phyloP scores from a whole-genome alignment of 2,797 vertebrate genomes.

The Rhabdomys pumilio region DNA sequence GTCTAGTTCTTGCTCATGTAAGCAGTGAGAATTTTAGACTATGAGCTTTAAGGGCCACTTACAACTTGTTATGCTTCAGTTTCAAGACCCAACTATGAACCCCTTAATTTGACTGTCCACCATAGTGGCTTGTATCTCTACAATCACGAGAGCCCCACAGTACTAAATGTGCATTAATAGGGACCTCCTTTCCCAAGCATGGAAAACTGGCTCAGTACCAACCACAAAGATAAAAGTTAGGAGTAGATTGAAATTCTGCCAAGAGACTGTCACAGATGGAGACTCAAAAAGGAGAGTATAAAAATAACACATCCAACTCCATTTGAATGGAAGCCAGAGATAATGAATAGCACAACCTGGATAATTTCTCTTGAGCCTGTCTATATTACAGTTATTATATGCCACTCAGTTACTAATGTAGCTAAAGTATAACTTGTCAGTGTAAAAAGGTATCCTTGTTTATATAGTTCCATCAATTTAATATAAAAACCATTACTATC shows the following conservation, averaged over 20 bases:
- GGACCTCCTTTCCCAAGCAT: constrained; percentile 16
- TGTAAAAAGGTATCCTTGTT: constrained; percentile 46
- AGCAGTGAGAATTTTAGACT: not conserved
- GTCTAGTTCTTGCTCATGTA: not conserved
- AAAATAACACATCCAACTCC: constrained; percentile 64
- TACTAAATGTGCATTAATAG: constrained; percentile 2
- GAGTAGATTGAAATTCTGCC: constrained; percentile 58
- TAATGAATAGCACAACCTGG: constrained; percentile 62
- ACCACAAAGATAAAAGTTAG: constrained; percentile 59
- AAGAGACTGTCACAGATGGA: constrained; percentile 72
- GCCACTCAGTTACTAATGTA: constrained; percentile 22
- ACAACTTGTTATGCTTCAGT: not conserved
- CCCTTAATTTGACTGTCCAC: not conserved
- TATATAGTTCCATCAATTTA: constrained; percentile 7
- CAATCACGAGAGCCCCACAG: not conserved
- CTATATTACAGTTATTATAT: constrained; percentile 59
- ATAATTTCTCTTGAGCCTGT: constrained; percentile 58
- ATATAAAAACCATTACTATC: not conserved
- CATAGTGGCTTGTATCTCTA: not conserved
- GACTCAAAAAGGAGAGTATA: constrained; percentile 24
- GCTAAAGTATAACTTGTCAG: constrained; percentile 48
- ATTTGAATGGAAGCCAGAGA: constrained; percentile 66
- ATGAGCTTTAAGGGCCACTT: not conserved
- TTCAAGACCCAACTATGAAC: constrained; percentile 14
- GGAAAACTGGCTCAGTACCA: constrained; percentile 44